Conservation (phyloP, 2,113 vertebrate species). For the Ptilonorhynchus violaceus region DNA sequence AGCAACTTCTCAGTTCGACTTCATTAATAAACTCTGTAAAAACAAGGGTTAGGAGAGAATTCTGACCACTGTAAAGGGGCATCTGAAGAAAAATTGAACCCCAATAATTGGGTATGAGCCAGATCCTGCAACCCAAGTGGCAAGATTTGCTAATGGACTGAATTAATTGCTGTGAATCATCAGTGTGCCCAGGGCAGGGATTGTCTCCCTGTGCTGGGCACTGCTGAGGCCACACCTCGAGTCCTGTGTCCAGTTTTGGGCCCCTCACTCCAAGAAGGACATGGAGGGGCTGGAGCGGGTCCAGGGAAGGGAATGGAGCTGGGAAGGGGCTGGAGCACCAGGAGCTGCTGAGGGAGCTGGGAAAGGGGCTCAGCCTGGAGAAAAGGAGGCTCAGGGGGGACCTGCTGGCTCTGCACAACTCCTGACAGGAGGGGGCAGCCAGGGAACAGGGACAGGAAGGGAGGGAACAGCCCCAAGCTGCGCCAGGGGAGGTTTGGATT, state of each 20-base stretch:
- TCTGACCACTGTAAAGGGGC: neutral
- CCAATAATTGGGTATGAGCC: accelerated
- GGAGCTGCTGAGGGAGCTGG: neutral
- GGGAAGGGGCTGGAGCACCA: neutral
- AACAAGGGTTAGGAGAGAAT: neutral
- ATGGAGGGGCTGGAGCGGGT: accelerated
- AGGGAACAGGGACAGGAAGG: neutral
- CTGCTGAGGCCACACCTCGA: neutral
- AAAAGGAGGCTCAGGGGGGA: neutral
- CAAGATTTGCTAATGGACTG: neutral
- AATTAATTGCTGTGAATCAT: neutral
- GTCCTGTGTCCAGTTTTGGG: neutral
- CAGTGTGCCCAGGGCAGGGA: neutral
- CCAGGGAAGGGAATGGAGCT: accelerated
- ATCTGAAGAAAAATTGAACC: neutral
- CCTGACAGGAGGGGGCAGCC: neutral
- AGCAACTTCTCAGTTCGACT: neutral
- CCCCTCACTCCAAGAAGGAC: neutral
- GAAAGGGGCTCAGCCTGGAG: neutral
- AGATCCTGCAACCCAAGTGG: neutral
- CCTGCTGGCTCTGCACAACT: neutral
- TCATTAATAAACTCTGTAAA: neutral
- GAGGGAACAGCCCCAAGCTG: accelerated
- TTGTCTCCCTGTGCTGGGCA: neutral
- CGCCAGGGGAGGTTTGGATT: neutral